Evolutionary conservation across 2,113 vertebrate species (phyloP).

Genomic region (Cynocephalus volans): DNA sequence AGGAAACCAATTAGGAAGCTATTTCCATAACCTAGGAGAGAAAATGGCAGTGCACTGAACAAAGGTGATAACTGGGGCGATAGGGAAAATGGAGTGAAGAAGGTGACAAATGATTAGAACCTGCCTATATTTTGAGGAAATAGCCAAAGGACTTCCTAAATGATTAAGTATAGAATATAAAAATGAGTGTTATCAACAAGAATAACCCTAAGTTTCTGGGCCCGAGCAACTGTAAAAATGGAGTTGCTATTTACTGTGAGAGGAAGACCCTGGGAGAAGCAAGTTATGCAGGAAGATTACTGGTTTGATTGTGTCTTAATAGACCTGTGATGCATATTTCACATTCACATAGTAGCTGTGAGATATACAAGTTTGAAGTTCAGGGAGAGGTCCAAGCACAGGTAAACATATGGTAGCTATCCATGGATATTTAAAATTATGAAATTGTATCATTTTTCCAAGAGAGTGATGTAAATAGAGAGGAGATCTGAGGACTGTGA

Average conservation of each 20-base stretch:
- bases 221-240: background rate
- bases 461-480: background rate
- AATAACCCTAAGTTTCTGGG: background rate
- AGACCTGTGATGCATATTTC: background rate
- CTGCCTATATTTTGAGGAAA: background rate
- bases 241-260: background rate
- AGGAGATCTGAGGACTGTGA: background rate
- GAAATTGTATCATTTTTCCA: background rate
- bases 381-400: background rate
- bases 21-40: background rate
- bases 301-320: background rate
- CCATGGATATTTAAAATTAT: background rate
- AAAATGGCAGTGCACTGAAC: background rate
- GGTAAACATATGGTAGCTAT: background rate
- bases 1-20: background rate
- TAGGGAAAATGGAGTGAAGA: background rate
- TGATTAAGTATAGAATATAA: background rate
- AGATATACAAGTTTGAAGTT: background rate
- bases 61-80: background rate
- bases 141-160: background rate
- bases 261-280: background rate
- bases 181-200: background rate
- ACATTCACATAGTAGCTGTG: background rate
- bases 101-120: background rate
- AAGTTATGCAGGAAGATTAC: background rate